Evolutionary conservation across 1,140 invertebrate species (phyloP).

Genomic region (Amyelois transitella): DNA sequence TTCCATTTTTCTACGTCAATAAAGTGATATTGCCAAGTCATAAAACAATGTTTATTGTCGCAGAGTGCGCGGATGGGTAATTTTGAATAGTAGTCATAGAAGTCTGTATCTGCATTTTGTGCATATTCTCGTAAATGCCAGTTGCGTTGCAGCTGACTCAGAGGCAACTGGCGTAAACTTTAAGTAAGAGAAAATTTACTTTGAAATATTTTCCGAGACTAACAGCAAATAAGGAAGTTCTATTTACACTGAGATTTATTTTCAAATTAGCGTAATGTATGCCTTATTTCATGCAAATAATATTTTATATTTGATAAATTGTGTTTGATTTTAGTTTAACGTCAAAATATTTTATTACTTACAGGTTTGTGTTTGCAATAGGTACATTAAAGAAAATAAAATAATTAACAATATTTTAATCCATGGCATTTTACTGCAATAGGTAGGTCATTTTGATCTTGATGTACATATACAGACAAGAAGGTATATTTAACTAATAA

Average conservation of each 20-base stretch:
- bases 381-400: no score
- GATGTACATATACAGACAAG: no score
- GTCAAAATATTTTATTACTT: no score
- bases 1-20: background rate
- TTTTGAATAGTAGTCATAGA: conserved; percentile 25
- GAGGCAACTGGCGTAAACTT: conserved; percentile 55
- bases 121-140: conserved; percentile 26
- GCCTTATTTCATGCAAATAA: background rate
- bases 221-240: conserved; percentile 48
- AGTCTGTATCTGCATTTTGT: conserved; percentile 24
- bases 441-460: no score
- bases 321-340: no score
- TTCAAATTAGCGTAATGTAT: conserved; percentile 20
- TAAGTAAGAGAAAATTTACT: conserved; percentile 48
- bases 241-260: conserved; percentile 41
- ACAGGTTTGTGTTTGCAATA: no score
- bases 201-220: conserved; percentile 46
- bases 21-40: background rate
- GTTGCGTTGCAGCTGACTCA: conserved; percentile 41
- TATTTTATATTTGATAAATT: no score
- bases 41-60: conserved; percentile 15
- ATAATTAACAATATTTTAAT: no score
- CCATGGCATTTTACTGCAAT: no score
- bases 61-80: conserved; percentile 19
- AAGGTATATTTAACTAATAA: no score